Base-by-base conservation (phyloP, 2,797 vertebrate species). In the Astyanax mexicanus region DNA sequence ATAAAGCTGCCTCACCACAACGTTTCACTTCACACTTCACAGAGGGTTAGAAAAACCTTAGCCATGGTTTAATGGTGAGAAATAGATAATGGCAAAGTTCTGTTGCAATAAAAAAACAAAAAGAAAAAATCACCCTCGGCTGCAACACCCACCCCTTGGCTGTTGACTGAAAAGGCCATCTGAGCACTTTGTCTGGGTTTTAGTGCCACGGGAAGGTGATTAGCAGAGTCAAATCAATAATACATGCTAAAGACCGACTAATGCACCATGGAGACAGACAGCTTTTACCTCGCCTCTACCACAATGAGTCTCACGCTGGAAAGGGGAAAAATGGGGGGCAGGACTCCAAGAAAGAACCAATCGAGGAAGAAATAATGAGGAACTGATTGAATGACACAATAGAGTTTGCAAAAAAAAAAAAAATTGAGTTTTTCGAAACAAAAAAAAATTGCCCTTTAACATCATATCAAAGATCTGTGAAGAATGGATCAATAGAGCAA, bases 151-250 rank as follows among this genome's bases (percentile, higher is more conserved):
- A n/a, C n/a, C n/a, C n/a, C 51, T 66, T n/a, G 70, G 23, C 44
- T 81, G 71, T 60, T 69, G 80, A 62, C 77, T 67, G 75, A 82
- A 73, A 86, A 85, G 84, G 75, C 80, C 79, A 68, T 81, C 51
- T 12, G 79, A 85, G 85, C 81, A 83, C 78, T 85, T 84, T 77
- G 54, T 38, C 74, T 86, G 81, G 69, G 61, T 77, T 79, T 81
- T 85, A 90, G 85, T 81, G 83, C 85, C 84, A 80, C 81, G 87
- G 92, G 86, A 91, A 82, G 71, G 89, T 91, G 90, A 93, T 93
- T 90, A 91, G 88, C 85, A 87, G 61, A 82, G 74, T 74, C 74
- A 80, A 87, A 92, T 94, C 91, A 92, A 94, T 94, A 93, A 93
- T 92, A 92, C 90, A 93, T 93, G 89, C 85, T 87, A 86, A 89